phyloP scores from a whole-genome alignment of 1,140 invertebrate species.

The Drosophila dunni region DNA sequence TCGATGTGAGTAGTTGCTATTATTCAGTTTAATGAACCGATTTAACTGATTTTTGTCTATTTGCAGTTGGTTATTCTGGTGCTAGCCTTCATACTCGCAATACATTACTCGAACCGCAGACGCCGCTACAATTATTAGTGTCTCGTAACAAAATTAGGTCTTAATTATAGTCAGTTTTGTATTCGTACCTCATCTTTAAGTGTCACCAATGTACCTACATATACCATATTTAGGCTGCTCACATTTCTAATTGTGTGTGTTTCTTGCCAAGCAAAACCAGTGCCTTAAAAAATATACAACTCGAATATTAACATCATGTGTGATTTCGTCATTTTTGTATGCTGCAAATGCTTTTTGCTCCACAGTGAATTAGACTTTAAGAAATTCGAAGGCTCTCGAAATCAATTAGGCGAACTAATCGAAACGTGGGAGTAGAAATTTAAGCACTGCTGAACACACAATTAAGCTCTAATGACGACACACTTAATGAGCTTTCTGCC shows the following conservation, averaged over 20 bases:
- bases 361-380: neutral
- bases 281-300: constrained; percentile 40
- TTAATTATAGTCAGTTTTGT: constrained; percentile 27
- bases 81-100: constrained; percentile 67
- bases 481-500: constrained; percentile 24
- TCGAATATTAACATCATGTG: constrained; percentile 23
- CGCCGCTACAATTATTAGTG: constrained; percentile 67
- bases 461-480: constrained; percentile 46
- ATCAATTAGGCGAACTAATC: constrained; percentile 57
- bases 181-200: constrained; percentile 51
- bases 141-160: constrained; percentile 1
- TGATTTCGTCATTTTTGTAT: neutral
- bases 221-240: constrained; percentile 22
- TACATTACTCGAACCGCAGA: constrained; percentile 72
- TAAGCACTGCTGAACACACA: constrained; percentile 27
- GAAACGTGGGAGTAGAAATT: constrained; percentile 26
- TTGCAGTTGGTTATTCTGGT: constrained; percentile 62
- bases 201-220: constrained; percentile 74
- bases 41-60: constrained; percentile 15
- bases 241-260: constrained; percentile 20
- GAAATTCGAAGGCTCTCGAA: constrained; percentile 51
- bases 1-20: constrained; percentile 55
- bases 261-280: constrained; percentile 64
- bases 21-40: neutral
- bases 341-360: neutral